Evolutionary conservation across 1,140 invertebrate genomes (phyloP), one percentile per base, ranked within the genome.

Genomic region (Drosophila pallidifrons): DNA sequence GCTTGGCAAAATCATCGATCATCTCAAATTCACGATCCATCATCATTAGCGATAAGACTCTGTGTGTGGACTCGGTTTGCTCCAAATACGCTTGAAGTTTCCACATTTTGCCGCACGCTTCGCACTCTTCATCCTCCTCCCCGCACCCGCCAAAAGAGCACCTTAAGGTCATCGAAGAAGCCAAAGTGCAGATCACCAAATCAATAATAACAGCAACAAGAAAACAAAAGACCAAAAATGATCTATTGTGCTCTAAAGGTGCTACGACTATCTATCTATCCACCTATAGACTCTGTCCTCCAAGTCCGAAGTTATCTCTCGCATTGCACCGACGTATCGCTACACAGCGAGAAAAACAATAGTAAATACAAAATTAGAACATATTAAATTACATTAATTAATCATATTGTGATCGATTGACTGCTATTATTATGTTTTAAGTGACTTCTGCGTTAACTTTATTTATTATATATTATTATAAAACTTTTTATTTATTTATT

Each of bases 21-120:
- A 88, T 89, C 85, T 89, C 85, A 79, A 85, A 89, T 81, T 88
- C 78, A 88, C 86, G 85, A 88, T 88, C 85, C 85, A 89, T 88
- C 85, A 88, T 88, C 85, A 88, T 88, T 88, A 88, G 81, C 68
- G 81, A 83, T 83, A 83, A 83, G 81, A 54, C 73, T 30, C 35
- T 41, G 47, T 8, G 32, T 41, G 47, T 8, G 32, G 32, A 32
- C 5, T 8, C 32, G 32, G 20, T 25, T 71, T 8, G 46, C 30
- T 51, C 8, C 38, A 78, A 75, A 81, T 78, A 54, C 61, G 55
- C 75, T 78, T 78, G 71, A 81, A 78, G 75, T 81, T 72, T 32
- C 20, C 13, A 46, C 52, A 59, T 43, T 63, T 77, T 46, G 72
- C 79, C 79, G 76, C 52, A 30, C 1, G 8, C 41, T 13, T 32